These are phyloP conservation scores for Microctenopoma stevenorrisi DNA, from an alignment of 2,797 vertebrate genomes.

Conservation along the genomic window DNA sequence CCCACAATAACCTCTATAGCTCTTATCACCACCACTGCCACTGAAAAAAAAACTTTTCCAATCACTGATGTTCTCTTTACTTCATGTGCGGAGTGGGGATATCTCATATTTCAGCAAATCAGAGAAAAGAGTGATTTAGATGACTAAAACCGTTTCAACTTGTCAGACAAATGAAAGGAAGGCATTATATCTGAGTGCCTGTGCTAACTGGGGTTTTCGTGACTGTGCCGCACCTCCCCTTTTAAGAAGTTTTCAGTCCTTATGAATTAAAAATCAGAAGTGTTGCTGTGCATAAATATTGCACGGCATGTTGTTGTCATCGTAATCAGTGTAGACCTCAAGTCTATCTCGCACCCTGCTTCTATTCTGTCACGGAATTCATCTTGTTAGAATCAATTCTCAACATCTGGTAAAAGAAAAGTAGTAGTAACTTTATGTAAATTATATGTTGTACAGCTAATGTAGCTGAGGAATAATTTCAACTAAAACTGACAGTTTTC, in stretches of 20 bases:
- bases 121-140: slow-evolving; percentile 52
- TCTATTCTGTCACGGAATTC: neutral
- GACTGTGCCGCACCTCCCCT: neutral
- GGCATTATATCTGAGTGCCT: slow-evolving; percentile 4
- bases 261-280: slow-evolving; percentile 47
- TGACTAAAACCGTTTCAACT: slow-evolving; percentile 26
- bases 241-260: slow-evolving; percentile 23
- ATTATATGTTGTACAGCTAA: neutral
- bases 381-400: neutral
- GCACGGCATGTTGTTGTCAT: neutral
- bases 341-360: neutral
- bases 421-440: no score
- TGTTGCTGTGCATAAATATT: slow-evolving; percentile 40
- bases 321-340: slow-evolving; percentile 18
- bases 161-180: slow-evolving; percentile 42
- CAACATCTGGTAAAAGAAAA: neutral
- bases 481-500: neutral
- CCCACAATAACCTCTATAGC: slow-evolving; percentile 69
- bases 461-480: neutral
- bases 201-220: neutral
- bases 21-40: slow-evolving; percentile 64
- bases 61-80: slow-evolving; percentile 48
- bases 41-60: slow-evolving; percentile 58
- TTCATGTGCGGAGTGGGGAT: slow-evolving; percentile 24
- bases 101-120: slow-evolving; percentile 59